Evolutionary conservation across 30 jellyfish, hydroid and myxozoan species (phyloP), one percentile per base, ranked within the genome.

Genomic region (Mastigias papua): DNA sequence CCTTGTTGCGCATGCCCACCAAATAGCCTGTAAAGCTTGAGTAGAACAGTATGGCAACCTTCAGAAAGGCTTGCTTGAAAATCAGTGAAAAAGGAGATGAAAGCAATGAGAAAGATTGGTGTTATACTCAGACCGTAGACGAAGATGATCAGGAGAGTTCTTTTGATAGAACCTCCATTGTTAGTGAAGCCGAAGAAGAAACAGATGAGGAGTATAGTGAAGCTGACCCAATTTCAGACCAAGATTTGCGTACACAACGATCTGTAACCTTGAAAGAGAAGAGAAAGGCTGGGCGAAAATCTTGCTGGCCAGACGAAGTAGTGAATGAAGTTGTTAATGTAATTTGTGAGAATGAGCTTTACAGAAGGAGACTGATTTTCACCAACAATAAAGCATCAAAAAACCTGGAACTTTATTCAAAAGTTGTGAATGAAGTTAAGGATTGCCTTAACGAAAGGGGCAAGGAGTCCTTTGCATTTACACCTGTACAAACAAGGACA

Each of bases 331-430:
- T 82, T 16, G 78, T 82, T 27, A 32, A 69, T 30, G 29, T 67
- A 7, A 70, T 82, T 10, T 68, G 85, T 48, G 82, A 68, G 26
- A 30, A 82, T 61, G 68, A 68, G 48, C 13, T 42, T 62, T 70
- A 58, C 82, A 27, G 81, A n/a, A 58, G 65, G 27, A 85, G 48
- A 80, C 48, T 85, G 81, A 72, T 85, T 0, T 85, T 85, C 46
- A 85, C 88, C 50, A 85, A 85, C 74, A 85, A 61, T 73, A 85
- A 85, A 73, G 87, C 88, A 2, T 73, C 76, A 57, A 71, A 85
- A 66, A 71, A 85, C 60, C 61, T 71, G 23, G 86, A 69, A 27
- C 49, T 82, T 19, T 82, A 82, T 27, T 23, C 69, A 37, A 50
- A 70, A 63, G 60, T 70, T 22, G 69, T 81, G 8, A 37, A 81